phyloP scores from a whole-genome alignment of 1,140 invertebrate species.

The Eueides isabella region DNA sequence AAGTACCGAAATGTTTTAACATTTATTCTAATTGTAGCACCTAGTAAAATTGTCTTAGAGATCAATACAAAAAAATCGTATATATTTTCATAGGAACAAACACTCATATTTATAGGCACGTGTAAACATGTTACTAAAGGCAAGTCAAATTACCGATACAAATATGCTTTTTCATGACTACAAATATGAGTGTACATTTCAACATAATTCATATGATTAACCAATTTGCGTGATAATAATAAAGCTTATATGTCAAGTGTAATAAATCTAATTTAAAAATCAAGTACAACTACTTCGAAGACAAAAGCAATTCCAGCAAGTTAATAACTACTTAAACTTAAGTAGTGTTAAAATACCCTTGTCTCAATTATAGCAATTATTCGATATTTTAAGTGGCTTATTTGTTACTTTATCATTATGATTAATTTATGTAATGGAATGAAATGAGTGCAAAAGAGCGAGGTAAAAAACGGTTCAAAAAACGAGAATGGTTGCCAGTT shows the following conservation, averaged over 20 bases:
- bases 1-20: constrained; percentile 43
- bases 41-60: constrained; percentile 71
- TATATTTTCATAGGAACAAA: constrained; percentile 40
- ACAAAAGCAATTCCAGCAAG: constrained; percentile 46
- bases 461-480: background rate
- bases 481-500: background rate
- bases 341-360: constrained; percentile 44
- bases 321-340: constrained; percentile 39
- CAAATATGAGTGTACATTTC: constrained; percentile 36
- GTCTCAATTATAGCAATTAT: constrained; percentile 50
- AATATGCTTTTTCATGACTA: background rate
- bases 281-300: constrained; percentile 34
- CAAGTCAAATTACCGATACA: background rate
- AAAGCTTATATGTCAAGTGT: constrained; percentile 18
- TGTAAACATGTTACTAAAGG: constrained; percentile 11
- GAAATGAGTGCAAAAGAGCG: constrained; percentile 14
- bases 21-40: constrained; percentile 67
- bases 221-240: constrained; percentile 30
- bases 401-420: constrained; percentile 14
- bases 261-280: constrained; percentile 35
- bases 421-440: constrained; percentile 11
- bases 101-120: constrained; percentile 40
- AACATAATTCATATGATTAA: constrained; percentile 17
- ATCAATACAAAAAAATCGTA: constrained; percentile 62
- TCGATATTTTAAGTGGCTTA: constrained; percentile 25